Percentiles rank a stretch among this genome's conserved stretches.
phyloP scores from a whole-genome alignment of 1,140 invertebrate genomes.

The Triops cancriformis region DNA sequence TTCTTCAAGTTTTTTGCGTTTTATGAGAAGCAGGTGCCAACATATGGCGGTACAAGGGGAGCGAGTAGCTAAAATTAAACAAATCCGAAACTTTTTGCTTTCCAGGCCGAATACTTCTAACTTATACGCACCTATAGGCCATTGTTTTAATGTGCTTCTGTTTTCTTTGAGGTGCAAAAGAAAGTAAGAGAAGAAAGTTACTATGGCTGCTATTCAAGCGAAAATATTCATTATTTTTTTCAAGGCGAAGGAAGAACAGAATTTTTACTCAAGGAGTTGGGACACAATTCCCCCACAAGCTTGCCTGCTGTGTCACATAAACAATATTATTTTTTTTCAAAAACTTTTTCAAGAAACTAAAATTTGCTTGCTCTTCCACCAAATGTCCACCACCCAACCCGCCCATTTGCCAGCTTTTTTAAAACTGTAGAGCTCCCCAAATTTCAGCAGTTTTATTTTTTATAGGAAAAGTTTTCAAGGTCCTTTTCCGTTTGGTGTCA shows the following conservation, averaged over 20 bases:
- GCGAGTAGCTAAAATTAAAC: neutral
- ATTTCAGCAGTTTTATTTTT: neutral
- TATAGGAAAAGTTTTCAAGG: neutral
- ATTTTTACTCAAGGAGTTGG: neutral
- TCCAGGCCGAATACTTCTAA: too few species aligned
- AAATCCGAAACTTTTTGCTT: neutral
- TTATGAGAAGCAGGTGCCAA: conserved; percentile 9
- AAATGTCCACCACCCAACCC: too few species aligned
- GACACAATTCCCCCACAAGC: neutral
- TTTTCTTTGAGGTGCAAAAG: neutral
- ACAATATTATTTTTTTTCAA: neutral
- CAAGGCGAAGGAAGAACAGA: neutral
- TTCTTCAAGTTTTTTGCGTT: neutral
- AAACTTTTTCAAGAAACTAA: neutral
- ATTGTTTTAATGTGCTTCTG: too few species aligned
- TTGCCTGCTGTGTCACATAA: neutral
- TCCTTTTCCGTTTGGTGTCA: neutral
- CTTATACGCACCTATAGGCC: too few species aligned
- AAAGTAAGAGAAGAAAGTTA: neutral
- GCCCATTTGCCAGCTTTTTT: too few species aligned
- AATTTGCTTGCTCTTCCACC: neutral
- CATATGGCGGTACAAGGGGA: neutral
- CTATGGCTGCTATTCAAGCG: neutral
- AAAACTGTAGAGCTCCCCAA: neutral
- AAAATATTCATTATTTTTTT: neutral